Conservation (phyloP, 2,113 vertebrate species). For the Tupaia tana region DNA sequence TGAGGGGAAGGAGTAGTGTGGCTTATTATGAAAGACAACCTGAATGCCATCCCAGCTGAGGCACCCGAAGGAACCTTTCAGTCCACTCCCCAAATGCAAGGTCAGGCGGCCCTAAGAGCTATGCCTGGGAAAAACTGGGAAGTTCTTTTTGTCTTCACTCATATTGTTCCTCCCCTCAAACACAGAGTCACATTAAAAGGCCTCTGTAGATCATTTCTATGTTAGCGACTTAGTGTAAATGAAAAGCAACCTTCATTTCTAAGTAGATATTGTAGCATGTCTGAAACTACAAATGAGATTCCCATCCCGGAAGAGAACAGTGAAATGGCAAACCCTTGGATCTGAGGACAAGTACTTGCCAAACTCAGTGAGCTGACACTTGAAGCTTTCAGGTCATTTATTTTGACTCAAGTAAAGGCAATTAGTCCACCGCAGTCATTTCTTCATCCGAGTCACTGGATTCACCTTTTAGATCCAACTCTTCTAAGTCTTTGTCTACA, state of each 20-base stretch:
- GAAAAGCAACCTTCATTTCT: conserved; percentile 38
- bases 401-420: background rate
- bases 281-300: conserved; percentile 50
- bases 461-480: conserved; percentile 64
- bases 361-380: background rate
- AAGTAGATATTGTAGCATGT: conserved; percentile 44
- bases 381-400: background rate
- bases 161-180: background rate
- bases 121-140: background rate
- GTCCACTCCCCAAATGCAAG: background rate
- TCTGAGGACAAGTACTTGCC: background rate
- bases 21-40: background rate
- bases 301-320: background rate
- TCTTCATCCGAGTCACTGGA: conserved; percentile 77
- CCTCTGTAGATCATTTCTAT: background rate
- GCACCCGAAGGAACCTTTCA: background rate
- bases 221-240: conserved; percentile 39
- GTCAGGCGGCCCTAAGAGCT: background rate
- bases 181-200: background rate
- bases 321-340: background rate
- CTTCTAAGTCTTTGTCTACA: conserved; percentile 61
- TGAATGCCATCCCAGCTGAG: background rate
- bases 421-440: conserved; percentile 62
- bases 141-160: background rate
- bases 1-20: background rate